Base-by-base conservation (phyloP, 2,888 invertebrate species). In the Dynastes hyllus region DNA sequence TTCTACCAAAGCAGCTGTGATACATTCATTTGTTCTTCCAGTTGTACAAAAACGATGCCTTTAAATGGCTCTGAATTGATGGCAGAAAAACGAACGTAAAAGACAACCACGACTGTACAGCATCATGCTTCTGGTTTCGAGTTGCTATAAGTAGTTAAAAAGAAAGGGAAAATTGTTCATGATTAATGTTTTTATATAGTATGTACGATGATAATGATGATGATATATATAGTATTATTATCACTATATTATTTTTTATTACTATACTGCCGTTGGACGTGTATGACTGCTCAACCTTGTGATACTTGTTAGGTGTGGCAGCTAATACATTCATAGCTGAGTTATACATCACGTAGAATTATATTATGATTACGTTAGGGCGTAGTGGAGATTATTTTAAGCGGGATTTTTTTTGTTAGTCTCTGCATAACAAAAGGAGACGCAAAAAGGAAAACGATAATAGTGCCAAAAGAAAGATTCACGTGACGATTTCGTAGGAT, bases 291-390 rank as follows among this genome's bases (percentile, higher is more conserved):
- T 75, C 70, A 70, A 75, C 86, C 87, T 87, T 88, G 88, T 88
- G 88, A 88, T 88, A 88, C 85, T 87, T 86, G 86, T 87, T 81
- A 71, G 80, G 78, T 78, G 77, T 73, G 79, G 79, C 79, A 77
- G 79, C 69, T 79, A 53, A 66, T 51, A 22, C 69, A 51, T 69
- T 66, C 55, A 71, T 65, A 71, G 78, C 73, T 63, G 78, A 71
- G 78, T 70, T 71, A 63, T 63, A 71, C 73, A 51, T 65, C 45
- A 51, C 70, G 40, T 22, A 51, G 13, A 9, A 55, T 55, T 45
- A 45, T 11, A 45, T 53, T 37, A 27, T 32, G 11, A 32, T 16
- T 76, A 6, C 45, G 45, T 45, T 67, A 66, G 66, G 40, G 2
- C 9, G 9, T 63, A 32, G 63, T 29, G 9, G 6, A n/a, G 37